Evolutionary conservation across 2,888 invertebrate genomes (phyloP), one percentile per base, ranked within the genome.

Genomic region (Leistus spinibarbis): DNA sequence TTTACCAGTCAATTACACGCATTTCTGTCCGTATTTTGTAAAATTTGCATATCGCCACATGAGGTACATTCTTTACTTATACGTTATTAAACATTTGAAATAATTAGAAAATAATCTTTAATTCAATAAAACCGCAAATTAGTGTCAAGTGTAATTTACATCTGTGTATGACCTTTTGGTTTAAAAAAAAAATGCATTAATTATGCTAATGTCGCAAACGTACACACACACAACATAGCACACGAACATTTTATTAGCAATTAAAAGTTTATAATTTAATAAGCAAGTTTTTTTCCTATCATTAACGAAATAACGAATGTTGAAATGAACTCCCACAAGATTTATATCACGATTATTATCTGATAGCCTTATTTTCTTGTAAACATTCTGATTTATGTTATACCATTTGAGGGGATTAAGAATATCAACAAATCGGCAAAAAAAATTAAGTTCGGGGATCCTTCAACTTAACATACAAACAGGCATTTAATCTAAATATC

Each of bases 131-230:
- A 57, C 17, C 2, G 16, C 5, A 57, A n/a, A 57, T 57, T 57
- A 57, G 57, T 57, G 57, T 57, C 57, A 57, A 57, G 57, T 19
- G 3, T 57, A 57, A 20, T 57, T 19, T 57, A 19, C 20, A 57
- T 20, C 20, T 57, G 17, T 57, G 17, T 57, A 17, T 19, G 20
- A 57, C 20, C 57, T 57, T 57, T 57, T 16, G 1, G 40, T 40
- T 40, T 40, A n/a, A 57, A n/a, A 57, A 13, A 53, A 57, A 57
- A 57, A 57, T 57, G 57, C 57, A 57, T 57, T 57, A 57, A 57
- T 57, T 57, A 57, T 57, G 57, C 9, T 57, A 57, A 57, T 57
- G 10, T 57, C 20, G 57, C 57, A 57, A 57, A 57, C 57, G 20
- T 57, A 57, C 57, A 57, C 57, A 20, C 20, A 57, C 53, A 53